Conservation (phyloP, 2,797 vertebrate species). For the Dromococcyx pavoninus region DNA sequence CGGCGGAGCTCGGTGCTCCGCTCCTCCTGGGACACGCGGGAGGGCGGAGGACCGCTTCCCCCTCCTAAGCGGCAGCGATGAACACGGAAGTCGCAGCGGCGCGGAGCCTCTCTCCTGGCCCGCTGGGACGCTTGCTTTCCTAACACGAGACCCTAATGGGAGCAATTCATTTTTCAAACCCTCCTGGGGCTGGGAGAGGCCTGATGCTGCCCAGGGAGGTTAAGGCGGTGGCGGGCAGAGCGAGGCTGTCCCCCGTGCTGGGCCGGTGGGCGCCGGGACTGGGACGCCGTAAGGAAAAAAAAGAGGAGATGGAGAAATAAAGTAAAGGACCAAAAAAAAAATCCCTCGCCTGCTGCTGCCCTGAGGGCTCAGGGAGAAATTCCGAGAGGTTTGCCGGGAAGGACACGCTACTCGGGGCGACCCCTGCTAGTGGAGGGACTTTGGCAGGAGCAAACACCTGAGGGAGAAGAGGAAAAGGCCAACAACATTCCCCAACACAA, state of each 20-base stretch:
- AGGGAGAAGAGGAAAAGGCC: neutral
- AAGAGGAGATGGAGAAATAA: neutral
- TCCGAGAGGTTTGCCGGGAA: accelerated
- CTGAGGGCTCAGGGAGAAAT: neutral
- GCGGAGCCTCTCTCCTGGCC: neutral
- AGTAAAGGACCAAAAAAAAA: accelerated
- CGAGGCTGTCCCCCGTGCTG: accelerated
- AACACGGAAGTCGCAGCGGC: neutral
- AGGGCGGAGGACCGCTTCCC: no score
- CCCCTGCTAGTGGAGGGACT: neutral
- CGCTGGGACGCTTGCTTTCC: neutral
- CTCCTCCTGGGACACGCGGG: neutral
- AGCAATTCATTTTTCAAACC: neutral
- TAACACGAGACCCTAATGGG: neutral
- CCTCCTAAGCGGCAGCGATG: no score
- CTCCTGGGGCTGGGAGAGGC: neutral
- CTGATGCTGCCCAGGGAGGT: neutral
- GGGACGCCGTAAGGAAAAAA: neutral
- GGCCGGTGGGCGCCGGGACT: neutral
- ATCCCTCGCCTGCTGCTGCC: neutral
- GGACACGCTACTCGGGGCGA: neutral
- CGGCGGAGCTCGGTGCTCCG: neutral
- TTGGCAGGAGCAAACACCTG: neutral
- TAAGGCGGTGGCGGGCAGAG: neutral
- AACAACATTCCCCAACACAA: accelerated